phyloP scores from a whole-genome alignment of 1,140 invertebrate species.

The Drosophila insularis region DNA sequence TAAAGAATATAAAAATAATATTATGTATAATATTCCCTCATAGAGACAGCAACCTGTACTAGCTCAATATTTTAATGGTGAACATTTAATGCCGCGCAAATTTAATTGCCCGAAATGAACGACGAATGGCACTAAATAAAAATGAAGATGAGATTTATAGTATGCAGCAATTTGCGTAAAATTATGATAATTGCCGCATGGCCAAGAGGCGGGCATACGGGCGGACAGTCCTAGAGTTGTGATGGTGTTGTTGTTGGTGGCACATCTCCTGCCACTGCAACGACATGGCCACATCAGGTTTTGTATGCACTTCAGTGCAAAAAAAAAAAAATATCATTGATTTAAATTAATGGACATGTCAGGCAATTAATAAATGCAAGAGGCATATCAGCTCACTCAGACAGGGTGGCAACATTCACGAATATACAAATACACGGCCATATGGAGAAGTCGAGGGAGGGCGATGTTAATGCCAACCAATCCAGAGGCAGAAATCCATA shows the following conservation, averaged over 20 bases:
- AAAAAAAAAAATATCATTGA: constrained; percentile 72
- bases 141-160: constrained; percentile 69
- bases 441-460: neutral
- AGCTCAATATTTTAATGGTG: constrained; percentile 23
- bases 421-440: too few species aligned
- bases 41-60: constrained; percentile 26
- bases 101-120: constrained; percentile 68
- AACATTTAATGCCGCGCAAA: constrained; percentile 63
- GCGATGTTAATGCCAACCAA: neutral
- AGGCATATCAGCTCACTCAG: constrained; percentile 52
- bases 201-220: neutral
- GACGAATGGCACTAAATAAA: constrained; percentile 74
- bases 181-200: constrained; percentile 73
- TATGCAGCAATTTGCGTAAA: constrained; percentile 69
- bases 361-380: constrained; percentile 82
- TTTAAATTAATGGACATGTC: constrained; percentile 82
- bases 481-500: neutral
- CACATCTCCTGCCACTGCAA: too few species aligned
- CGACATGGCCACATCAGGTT: constrained; percentile 30
- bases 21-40: neutral
- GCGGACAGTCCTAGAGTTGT: constrained; percentile 6
- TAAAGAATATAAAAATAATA: neutral
- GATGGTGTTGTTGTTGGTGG: constrained; percentile 6
- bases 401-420: constrained; percentile 2
- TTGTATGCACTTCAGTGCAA: constrained; percentile 47